phyloP scores from a whole-genome alignment of 2,797 vertebrate species.

The Chaetophractus vellerosus region DNA sequence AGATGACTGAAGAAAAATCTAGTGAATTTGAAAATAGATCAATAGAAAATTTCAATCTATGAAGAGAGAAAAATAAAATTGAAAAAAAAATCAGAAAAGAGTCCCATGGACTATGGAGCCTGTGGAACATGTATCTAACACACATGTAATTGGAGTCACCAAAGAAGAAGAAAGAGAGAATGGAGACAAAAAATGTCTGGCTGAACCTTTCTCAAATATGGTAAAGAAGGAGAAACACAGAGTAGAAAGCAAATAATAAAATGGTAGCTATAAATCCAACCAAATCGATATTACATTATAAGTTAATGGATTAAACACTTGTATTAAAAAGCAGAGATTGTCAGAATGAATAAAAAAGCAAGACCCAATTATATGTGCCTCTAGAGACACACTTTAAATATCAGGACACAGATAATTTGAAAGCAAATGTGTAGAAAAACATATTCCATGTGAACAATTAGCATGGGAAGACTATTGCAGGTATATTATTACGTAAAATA shows the following conservation, averaged over 20 bases:
- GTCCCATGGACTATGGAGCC: background rate
- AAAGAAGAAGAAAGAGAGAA: background rate
- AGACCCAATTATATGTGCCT: background rate
- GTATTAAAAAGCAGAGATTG: background rate
- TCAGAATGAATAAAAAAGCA: background rate
- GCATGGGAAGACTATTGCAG: background rate
- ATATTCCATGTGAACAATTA: background rate
- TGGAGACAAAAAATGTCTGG: background rate
- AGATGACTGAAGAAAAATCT: background rate
- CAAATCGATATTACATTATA: background rate
- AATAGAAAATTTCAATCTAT: background rate
- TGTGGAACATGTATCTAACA: background rate
- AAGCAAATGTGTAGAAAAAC: background rate
- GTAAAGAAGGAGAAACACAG: background rate
- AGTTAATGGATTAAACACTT: background rate
- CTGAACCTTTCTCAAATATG: background rate
- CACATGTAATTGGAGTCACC: background rate
- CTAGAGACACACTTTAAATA: background rate
- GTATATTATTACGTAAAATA: background rate
- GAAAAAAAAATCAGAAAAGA: background rate
- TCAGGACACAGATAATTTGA: background rate
- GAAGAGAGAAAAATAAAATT: conserved; percentile 6
- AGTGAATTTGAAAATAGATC: background rate
- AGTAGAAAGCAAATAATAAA: background rate
- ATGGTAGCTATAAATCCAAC: background rate